Conservation (phyloP, 2,888 invertebrate species). For the Drosophila barbarae region DNA sequence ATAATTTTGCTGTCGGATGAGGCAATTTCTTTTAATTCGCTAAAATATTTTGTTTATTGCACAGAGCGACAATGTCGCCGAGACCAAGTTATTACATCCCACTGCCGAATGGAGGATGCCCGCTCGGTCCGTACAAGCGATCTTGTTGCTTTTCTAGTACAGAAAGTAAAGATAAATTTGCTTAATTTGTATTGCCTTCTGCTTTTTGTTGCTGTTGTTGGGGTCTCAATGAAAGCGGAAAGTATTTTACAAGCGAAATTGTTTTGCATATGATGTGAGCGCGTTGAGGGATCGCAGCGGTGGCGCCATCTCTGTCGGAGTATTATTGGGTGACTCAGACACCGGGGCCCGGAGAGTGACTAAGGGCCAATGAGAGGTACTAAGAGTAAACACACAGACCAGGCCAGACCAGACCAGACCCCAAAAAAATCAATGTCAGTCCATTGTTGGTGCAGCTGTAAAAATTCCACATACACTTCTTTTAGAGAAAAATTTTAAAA, state of each 20-base stretch:
- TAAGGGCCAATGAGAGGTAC: slow-evolving; percentile 50
- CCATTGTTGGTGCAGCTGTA: slow-evolving; percentile 58
- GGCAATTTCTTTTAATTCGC: slow-evolving; percentile 73
- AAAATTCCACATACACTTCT: slow-evolving; percentile 27
- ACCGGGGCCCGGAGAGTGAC: slow-evolving; percentile 46
- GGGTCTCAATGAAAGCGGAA: slow-evolving; percentile 62
- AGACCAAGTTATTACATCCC: slow-evolving; percentile 21
- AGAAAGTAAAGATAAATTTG: slow-evolving; percentile 54
- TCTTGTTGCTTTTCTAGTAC: slow-evolving; percentile 23
- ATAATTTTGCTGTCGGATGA: slow-evolving; percentile 60
- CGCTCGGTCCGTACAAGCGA: background rate
- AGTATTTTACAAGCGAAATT: slow-evolving; percentile 54
- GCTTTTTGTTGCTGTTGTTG: slow-evolving; percentile 14
- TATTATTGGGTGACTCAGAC: slow-evolving; percentile 50
- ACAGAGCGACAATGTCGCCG: slow-evolving; percentile 30
- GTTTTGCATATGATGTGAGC: slow-evolving; percentile 57
- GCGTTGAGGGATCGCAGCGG: slow-evolving; percentile 42
- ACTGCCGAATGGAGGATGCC: slow-evolving; percentile 11
- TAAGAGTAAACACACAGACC: slow-evolving; percentile 32
- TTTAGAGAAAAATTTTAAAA: slow-evolving; percentile 62
- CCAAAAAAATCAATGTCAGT: slow-evolving; percentile 58
- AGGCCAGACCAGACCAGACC: slow-evolving; percentile 40
- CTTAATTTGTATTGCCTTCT: slow-evolving; percentile 56
- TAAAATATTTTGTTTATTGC: slow-evolving; percentile 67
- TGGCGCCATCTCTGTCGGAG: slow-evolving; percentile 16